Evolutionary conservation across 2,113 vertebrate genomes (phyloP), one percentile per base, ranked within the genome.

Genomic region (Mustela lutreola): DNA sequence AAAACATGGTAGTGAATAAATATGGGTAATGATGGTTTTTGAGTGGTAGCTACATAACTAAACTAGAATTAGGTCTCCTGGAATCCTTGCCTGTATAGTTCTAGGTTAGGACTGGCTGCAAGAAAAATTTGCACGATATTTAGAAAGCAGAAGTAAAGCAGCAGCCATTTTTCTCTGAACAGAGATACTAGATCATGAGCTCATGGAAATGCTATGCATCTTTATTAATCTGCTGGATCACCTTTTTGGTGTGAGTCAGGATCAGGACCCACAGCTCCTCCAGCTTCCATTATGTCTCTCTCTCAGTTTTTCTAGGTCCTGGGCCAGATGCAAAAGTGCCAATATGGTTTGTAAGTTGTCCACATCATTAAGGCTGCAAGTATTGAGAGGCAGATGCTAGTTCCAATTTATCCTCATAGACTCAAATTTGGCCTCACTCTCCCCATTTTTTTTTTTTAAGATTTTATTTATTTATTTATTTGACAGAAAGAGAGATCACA

Each of bases 1-100:
- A 70, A 92, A 94, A 33, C 31, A 58, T 24, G 58, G 80, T 67
- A n/a, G 16, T 67, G 15, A 96, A 63, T 11, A 91, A 88, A 88
- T 81, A 56, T 5, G 24, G 5, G 7, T 62, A 36, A 5, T 58
- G 15, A n/a, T 21, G 5, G 36, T 1, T 63, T 94, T 89, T 39
- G 3, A 70, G 70, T 7, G 24, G 7, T 39, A 4, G 79, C 26
- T 67, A 1, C 2, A 5, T 60, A 76, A 28, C 24, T 80, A 73
- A 89, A 21, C 15, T 63, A 91, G 19, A 70, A 45, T 3, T 48
- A 2, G 11, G 12, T 70, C 48, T 83, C 39, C 28, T 56, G 24
- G 45, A 71, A 60, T 91, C 39, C 26, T 83, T 87, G 11, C 12
- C 5, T 18, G 0, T 26, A 33, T 78, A 7, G 19, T 36, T 71